phyloP scores from a whole-genome alignment of 2,888 invertebrate species.

The Nomada goodeniana region DNA sequence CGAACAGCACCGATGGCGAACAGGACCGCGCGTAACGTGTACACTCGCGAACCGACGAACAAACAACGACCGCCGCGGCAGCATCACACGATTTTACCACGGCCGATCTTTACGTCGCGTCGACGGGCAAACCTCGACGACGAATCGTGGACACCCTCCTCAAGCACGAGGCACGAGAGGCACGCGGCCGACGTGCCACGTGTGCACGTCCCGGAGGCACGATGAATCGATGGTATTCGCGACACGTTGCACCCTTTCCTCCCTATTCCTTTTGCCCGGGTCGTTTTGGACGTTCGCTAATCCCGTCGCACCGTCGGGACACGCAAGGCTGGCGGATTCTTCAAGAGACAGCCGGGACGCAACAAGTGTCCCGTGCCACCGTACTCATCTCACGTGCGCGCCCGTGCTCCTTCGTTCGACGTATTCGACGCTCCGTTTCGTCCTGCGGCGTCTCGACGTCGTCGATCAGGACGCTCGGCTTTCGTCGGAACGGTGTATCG shows the following conservation, averaged over 20 bases:
- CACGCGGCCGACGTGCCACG: conserved; percentile 33
- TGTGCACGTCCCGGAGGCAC: conserved; percentile 1
- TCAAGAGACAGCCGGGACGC: conserved; percentile 59
- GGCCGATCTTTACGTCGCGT: conserved; percentile 10
- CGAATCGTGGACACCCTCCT: conserved; percentile 1
- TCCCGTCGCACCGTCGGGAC: conserved; percentile 22
- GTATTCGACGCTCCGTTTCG: conserved; percentile 52
- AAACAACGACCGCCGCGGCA: conserved; percentile 26
- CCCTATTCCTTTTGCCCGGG: neutral
- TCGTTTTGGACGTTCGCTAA: conserved; percentile 5
- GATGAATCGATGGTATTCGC: conserved; percentile 8
- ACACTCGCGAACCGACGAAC: conserved; percentile 13
- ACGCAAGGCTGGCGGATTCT: conserved; percentile 38
- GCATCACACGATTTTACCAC: conserved; percentile 38
- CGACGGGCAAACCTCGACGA: conserved; percentile 11
- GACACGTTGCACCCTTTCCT: conserved; percentile 23
- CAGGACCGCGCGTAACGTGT: neutral
- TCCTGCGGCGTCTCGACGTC: conserved; percentile 16
- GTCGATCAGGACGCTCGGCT: conserved; percentile 23
- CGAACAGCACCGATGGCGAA: neutral
- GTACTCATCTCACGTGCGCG: conserved; percentile 63
- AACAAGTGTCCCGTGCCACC: conserved; percentile 68
- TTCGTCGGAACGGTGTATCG: conserved; percentile 18
- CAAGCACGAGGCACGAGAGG: conserved; percentile 13
- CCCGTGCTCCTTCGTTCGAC: conserved; percentile 53